These are phyloP conservation scores for Prionailurus viverrinus DNA, from an alignment of 2,113 vertebrate species.

Conservation along the genomic window DNA sequence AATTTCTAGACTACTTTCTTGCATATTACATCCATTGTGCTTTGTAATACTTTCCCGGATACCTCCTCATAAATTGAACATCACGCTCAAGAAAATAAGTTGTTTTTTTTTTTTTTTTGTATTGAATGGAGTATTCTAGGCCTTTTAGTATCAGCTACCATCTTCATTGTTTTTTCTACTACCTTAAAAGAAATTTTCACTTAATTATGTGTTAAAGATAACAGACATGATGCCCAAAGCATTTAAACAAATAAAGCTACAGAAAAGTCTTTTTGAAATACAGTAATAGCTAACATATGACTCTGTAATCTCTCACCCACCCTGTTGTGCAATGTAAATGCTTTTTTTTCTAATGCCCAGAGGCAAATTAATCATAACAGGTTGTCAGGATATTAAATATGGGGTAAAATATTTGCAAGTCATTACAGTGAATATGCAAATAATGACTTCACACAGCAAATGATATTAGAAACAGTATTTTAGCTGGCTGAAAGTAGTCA, in stretches of 20 bases:
- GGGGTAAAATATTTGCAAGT: constrained; percentile 13
- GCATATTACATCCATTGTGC: background rate
- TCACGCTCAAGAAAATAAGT: background rate
- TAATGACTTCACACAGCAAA: background rate
- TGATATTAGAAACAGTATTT: background rate
- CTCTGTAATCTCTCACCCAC: background rate
- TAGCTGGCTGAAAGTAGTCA: background rate
- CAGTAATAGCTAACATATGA: background rate
- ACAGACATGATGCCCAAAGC: background rate
- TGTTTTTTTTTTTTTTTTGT: background rate
- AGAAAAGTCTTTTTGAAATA: background rate
- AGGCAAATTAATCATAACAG: background rate
- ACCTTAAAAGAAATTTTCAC: background rate
- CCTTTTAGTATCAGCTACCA: background rate
- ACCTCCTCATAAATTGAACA: background rate
- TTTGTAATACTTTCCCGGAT: background rate
- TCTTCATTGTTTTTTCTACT: background rate
- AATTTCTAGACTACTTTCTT: background rate
- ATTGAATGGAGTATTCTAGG: background rate
- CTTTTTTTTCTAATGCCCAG: background rate
- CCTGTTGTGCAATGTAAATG: background rate
- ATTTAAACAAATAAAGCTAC: background rate
- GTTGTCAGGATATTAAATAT: constrained; percentile 33
- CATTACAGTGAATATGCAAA: background rate
- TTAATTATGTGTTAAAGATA: background rate